Percentiles rank a stretch among this genome's conserved stretches.
Evolutionary conservation across 2,797 vertebrate genomes (phyloP).

Genomic region (Emys orbicularis): DNA sequence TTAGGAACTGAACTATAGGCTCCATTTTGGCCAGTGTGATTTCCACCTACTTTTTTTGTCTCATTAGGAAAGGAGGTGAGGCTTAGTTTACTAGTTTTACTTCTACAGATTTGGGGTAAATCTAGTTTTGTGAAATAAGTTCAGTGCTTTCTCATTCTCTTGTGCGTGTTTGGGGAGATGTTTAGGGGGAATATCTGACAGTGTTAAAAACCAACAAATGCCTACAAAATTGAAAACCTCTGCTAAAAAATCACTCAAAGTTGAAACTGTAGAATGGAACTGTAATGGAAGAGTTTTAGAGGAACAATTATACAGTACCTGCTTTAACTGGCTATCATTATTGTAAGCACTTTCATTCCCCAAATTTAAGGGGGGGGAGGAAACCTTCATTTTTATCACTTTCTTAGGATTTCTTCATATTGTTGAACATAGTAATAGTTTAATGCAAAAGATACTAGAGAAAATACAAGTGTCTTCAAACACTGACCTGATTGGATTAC

Average conservation of each 20-base stretch:
- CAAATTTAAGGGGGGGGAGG: neutral
- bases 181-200: neutral
- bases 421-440: neutral
- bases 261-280: fast-evolving
- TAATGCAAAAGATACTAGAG: fast-evolving
- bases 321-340: neutral
- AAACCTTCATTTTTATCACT: neutral
- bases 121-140: neutral
- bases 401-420: fast-evolving
- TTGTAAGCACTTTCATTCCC: neutral
- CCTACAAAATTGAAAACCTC: neutral
- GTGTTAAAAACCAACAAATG: neutral
- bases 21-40: neutral
- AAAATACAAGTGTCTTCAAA: neutral
- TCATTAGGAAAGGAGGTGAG: neutral
- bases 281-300: neutral
- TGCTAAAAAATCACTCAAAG: neutral
- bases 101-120: slow-evolving; percentile 35
- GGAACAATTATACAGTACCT: neutral
- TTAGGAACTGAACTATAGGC: neutral
- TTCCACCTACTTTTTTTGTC: neutral
- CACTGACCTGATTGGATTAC: neutral
- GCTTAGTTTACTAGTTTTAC: neutral
- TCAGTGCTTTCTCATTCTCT: neutral
- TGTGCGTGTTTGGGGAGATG: fast-evolving